Evolutionary conservation across 2,113 vertebrate species (phyloP).

Genomic region (Asarcornis scutulata): DNA sequence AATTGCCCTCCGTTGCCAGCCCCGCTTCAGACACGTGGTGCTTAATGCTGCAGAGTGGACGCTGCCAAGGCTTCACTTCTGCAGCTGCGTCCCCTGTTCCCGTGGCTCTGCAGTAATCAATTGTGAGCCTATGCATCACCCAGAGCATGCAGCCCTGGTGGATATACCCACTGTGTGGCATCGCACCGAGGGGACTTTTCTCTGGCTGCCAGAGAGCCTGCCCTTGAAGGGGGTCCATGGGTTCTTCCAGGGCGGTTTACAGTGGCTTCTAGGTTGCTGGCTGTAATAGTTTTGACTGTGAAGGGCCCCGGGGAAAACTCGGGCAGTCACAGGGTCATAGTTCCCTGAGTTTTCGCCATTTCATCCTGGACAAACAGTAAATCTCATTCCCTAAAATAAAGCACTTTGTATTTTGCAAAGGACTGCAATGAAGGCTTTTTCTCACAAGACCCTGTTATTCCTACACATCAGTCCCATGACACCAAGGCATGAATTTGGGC

Average conservation of each 20-base stretch:
- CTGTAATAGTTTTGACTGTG: conserved; percentile 13
- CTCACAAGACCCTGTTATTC: not conserved
- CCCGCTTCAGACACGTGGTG: not conserved
- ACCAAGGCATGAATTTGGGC: not conserved
- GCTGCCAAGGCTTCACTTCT: not conserved
- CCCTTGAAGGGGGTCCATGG: not conserved
- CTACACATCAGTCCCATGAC: not conserved
- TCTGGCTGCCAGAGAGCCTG: not conserved
- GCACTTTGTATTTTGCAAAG: not conserved
- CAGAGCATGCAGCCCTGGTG: not conserved
- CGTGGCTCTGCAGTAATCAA: not conserved
- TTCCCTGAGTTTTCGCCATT: not conserved
- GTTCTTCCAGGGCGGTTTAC: not conserved
- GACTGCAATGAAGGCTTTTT: not conserved
- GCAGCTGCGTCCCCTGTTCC: not conserved
- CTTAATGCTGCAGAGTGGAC: not conserved
- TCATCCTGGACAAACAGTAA: not conserved
- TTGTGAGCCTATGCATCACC: not conserved
- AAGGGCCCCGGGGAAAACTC: not conserved
- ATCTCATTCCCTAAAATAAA: conserved; percentile 13
- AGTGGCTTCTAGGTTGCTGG: not conserved
- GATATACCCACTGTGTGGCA: not conserved
- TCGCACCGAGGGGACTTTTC: rapidly evolving
- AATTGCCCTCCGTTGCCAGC: not conserved
- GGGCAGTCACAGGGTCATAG: not conserved